phyloP scores from a whole-genome alignment of 1,140 invertebrate species.

The Holotrichia oblita region DNA sequence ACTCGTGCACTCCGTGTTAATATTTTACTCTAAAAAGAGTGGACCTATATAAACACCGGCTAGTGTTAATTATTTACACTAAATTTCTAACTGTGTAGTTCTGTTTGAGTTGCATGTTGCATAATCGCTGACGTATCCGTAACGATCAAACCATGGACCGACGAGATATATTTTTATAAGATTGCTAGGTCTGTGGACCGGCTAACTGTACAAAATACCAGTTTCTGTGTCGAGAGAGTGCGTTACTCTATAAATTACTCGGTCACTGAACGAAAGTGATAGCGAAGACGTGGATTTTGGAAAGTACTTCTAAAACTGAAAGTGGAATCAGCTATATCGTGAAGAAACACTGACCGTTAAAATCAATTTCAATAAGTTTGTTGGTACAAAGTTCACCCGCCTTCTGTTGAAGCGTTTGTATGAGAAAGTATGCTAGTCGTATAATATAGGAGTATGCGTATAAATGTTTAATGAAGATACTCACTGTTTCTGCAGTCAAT shows the following conservation, averaged over 20 bases:
- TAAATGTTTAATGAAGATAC: too few relatives aligned
- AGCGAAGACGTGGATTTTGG: slow-evolving; percentile 25
- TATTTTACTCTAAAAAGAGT: too few relatives aligned
- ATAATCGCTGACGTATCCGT: too few relatives aligned
- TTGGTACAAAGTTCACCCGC: background rate
- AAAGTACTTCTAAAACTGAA: slow-evolving; percentile 36
- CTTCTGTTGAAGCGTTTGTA: background rate
- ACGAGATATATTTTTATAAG: background rate
- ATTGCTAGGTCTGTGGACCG: background rate
- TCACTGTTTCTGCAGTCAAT: too few relatives aligned
- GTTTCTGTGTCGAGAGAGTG: background rate
- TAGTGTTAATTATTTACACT: too few relatives aligned
- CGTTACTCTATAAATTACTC: slow-evolving; percentile 36
- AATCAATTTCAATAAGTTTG: background rate
- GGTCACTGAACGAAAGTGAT: slow-evolving; percentile 38
- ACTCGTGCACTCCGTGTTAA: too few relatives aligned
- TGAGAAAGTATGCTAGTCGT: background rate
- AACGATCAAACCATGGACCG: too few relatives aligned
- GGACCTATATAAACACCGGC: too few relatives aligned
- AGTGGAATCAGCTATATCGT: slow-evolving; percentile 1
- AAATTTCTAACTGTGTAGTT: too few relatives aligned
- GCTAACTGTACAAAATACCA: slow-evolving; percentile 32
- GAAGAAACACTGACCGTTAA: slow-evolving; percentile 10
- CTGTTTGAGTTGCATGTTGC: too few relatives aligned
- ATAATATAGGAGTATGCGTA: too few relatives aligned